Percentiles rank a stretch among this genome's conserved stretches.
Evolutionary conservation across 2,797 vertebrate genomes (phyloP).

Genomic region (Nasua narica): DNA sequence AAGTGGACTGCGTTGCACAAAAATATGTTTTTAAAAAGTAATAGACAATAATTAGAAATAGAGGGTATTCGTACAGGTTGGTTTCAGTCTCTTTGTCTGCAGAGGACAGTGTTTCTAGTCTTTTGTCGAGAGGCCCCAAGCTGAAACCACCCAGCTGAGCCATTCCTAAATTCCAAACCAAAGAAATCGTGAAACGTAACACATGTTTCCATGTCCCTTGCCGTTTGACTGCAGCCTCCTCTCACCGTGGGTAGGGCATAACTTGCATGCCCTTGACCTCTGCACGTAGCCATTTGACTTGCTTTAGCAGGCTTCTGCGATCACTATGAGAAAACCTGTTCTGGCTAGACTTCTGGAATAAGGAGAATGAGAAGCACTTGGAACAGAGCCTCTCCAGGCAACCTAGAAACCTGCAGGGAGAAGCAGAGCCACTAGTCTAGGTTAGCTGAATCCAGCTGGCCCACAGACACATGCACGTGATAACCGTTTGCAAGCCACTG

Average conservation of each 20-base stretch:
- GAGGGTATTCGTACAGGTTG: neutral
- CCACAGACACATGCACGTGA: neutral
- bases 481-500: neutral
- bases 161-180: neutral
- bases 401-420: neutral
- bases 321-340: neutral
- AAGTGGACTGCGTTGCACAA: neutral
- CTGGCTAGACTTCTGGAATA: neutral
- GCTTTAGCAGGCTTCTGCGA: neutral
- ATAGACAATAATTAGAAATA: neutral
- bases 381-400: neutral
- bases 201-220: neutral
- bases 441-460: neutral
- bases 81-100: neutral
- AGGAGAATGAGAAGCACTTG: neutral
- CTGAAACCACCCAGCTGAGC: neutral
- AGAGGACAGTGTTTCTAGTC: neutral
- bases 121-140: neutral
- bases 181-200: neutral
- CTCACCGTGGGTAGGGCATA: neutral
- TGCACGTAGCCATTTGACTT: neutral
- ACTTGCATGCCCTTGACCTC: neutral
- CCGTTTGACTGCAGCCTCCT: neutral
- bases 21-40: neutral
- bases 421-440: neutral